Evolutionary conservation across 2,797 vertebrate genomes (phyloP), one percentile per base, ranked within the genome.

Genomic region (Okamejei kenojei): DNA sequence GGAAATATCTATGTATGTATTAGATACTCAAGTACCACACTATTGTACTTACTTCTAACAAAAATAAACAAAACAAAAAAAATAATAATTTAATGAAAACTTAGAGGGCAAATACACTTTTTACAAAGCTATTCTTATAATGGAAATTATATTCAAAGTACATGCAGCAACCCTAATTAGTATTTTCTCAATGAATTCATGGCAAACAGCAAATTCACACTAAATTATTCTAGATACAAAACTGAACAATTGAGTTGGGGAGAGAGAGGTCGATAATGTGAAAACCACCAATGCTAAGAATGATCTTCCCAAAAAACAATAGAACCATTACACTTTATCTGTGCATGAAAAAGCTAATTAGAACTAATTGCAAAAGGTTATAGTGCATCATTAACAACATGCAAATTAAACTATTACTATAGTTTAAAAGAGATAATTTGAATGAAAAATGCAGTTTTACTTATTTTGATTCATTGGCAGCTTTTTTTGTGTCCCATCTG

Each of bases 361-460:
- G 21, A 91, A 74, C 68, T 73, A 26, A 74, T 54, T 11, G 23
- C 32, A 74, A 74, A 91, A 91, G 35, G 90, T 74, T 91, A 91
- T 17, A 35, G 1, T 71, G 38, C 35, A 7, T 71, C 35, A 35
- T 74, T 91, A 91, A 91, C 68, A 29, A 74, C 90, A 73, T 71
- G 63, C 35, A 91, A 91, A 91, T 91, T 35, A 74, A 91, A 73
- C 9, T 91, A 74, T 29, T 88, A 86, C 17, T 73, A 54, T 45
- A 26, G 21, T 74, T 74, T 91, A 45, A 73, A 38, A 91, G 38
- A 73, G 21, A 9, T 74, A 73, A 74, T 91, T 91, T 73, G 35
- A 91, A 74, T 91, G 65, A 38, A 91, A 91, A 91, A 73, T 74
- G 23, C 35, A 71, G 29, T 21, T 61, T 88, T 88, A 88, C 61